A percentile compares a stretch with the other conserved stretches of the same genome.
Evolutionary conservation across 2,113 vertebrate species (phyloP).

Genomic region (Columba janthina): DNA sequence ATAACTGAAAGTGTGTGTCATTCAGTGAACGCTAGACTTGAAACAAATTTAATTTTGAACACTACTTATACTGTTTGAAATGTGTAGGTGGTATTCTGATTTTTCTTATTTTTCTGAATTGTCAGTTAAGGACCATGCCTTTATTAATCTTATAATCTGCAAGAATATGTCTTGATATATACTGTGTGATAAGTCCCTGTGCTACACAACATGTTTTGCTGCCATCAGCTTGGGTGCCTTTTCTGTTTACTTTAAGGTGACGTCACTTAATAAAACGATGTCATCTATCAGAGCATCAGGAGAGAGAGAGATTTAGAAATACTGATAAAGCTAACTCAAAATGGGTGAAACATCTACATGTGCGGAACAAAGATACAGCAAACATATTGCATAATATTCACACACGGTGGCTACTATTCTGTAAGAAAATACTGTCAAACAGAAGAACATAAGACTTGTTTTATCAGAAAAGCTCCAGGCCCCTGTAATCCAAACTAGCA

Average conservation of each 20-base stretch:
- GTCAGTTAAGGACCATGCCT: neutral
- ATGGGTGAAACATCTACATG: neutral
- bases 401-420: neutral
- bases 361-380: neutral
- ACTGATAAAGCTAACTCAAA: neutral
- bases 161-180: neutral
- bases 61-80: neutral
- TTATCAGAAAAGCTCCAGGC: neutral
- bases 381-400: neutral
- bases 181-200: neutral
- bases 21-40: neutral
- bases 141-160: neutral
- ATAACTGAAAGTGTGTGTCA: neutral
- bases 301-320: neutral
- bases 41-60: neutral
- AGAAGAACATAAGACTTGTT: neutral
- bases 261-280: neutral
- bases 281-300: fast-evolving
- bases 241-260: neutral
- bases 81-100: neutral
- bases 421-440: neutral
- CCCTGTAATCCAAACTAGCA: neutral
- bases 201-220: neutral
- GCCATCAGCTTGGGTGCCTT: neutral
- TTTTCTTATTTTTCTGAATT: neutral